phyloP scores from a whole-genome alignment of 2,113 vertebrate species.

The Pagrus major region DNA sequence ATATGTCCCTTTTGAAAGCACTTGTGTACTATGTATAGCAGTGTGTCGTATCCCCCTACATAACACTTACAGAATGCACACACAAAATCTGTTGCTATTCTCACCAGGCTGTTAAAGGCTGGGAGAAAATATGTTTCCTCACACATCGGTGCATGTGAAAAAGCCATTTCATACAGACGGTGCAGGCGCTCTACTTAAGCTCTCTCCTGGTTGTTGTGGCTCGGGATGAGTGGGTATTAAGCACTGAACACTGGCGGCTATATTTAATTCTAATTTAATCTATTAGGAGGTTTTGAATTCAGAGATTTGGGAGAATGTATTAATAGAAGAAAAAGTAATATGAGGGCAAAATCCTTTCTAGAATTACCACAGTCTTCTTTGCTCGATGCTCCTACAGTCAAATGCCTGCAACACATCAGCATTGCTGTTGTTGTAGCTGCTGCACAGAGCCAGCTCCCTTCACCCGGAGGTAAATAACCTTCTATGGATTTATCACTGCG shows the following conservation, averaged over 20 bases:
- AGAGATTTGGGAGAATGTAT: constrained; percentile 41
- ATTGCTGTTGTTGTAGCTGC: constrained; percentile 25
- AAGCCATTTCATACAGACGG: constrained; percentile 31
- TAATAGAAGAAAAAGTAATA: constrained; percentile 34
- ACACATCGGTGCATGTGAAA: constrained; percentile 33
- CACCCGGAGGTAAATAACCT: constrained; percentile 69
- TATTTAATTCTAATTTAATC: constrained; percentile 65
- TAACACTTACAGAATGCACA: neutral
- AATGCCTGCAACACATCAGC: constrained; percentile 37
- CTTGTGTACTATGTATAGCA: too few relatives aligned
- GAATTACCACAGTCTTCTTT: neutral
- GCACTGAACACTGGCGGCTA: constrained; percentile 39
- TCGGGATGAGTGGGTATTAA: constrained; percentile 51
- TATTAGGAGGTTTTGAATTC: constrained; percentile 50
- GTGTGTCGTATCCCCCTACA: neutral
- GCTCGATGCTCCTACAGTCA: neutral
- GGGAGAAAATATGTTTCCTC: constrained; percentile 17
- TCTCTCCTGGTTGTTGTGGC: constrained; percentile 39
- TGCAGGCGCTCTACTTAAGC: constrained; percentile 33
- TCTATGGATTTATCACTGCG: constrained; percentile 57
- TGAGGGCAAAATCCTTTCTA: constrained; percentile 19
- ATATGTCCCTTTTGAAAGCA: too few relatives aligned
- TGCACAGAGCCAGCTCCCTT: constrained; percentile 37
- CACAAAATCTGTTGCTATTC: neutral
- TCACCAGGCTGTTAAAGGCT: neutral